Conservation (phyloP, 2,113 vertebrate species). For the Asarcornis scutulata region DNA sequence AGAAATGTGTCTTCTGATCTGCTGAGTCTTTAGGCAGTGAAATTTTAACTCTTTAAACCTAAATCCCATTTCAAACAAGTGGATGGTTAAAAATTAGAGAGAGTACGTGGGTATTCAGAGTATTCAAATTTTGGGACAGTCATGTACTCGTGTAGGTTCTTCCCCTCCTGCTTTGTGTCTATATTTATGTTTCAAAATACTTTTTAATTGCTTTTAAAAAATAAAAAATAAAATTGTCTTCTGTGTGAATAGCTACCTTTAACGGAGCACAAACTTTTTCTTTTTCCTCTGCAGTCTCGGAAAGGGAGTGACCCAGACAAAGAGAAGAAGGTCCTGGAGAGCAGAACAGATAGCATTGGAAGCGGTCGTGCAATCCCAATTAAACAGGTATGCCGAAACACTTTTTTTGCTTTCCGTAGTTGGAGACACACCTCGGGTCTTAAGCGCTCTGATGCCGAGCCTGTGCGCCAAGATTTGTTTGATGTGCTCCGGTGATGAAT, state of each 20-base stretch:
- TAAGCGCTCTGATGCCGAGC: background rate
- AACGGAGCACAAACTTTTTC: constrained; percentile 74
- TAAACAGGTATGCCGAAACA: constrained; percentile 89
- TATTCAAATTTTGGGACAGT: background rate
- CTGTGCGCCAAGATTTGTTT: constrained; percentile 61
- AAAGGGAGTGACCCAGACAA: constrained; percentile 97
- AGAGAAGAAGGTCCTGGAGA: constrained; percentile 97
- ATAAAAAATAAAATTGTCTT: background rate
- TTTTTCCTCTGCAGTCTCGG: constrained; percentile 88
- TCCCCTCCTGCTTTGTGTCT: rapidly evolving
- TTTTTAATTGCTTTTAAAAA: background rate
- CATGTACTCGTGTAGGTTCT: background rate
- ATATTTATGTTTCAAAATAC: background rate
- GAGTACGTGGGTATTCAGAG: background rate
- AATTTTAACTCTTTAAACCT: constrained; percentile 44
- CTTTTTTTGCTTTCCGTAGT: constrained; percentile 26
- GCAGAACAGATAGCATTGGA: constrained; percentile 96
- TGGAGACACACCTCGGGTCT: constrained; percentile 70
- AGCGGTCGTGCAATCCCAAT: constrained; percentile 98
- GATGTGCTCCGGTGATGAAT: constrained; percentile 87
- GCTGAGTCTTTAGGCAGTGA: constrained; percentile 30
- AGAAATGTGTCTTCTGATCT: background rate
- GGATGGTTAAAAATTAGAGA: background rate
- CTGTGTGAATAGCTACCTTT: background rate
- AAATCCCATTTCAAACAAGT: background rate